Conservation (phyloP, 2,113 vertebrate genomes). For the Stictonetta naevosa region DNA sequence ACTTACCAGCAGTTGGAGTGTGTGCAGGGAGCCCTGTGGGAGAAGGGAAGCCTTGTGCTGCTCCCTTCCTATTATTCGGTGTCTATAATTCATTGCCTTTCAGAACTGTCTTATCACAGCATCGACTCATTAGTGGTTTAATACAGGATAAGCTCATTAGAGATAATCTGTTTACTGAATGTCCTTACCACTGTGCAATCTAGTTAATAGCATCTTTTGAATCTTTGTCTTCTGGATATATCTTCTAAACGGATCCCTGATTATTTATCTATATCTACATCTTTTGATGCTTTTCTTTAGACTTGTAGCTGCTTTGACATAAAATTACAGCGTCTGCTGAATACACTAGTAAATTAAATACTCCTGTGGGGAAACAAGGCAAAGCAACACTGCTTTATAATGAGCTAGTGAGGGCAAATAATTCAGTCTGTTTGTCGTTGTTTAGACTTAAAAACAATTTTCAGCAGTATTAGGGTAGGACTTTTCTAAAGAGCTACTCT, state of each 20-base stretch:
- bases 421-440: not conserved
- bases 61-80: not conserved
- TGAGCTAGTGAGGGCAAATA: not conserved
- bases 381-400: not conserved
- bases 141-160: conserved; percentile 71
- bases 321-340: conserved; percentile 26
- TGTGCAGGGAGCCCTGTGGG: not conserved
- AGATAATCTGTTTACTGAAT: conserved; percentile 54
- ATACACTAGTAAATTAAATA: not conserved
- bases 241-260: conserved; percentile 42
- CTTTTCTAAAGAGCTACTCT: not conserved
- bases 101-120: conserved; percentile 65
- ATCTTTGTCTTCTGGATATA: conserved; percentile 41
- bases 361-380: not conserved
- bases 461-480: not conserved
- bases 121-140: conserved; percentile 68
- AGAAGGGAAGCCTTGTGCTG: not conserved
- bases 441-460: not conserved
- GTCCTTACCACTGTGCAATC: conserved; percentile 45
- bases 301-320: conserved; percentile 29
- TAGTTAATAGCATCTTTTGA: conserved; percentile 58
- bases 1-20: not conserved
- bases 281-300: not conserved
- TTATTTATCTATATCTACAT: conserved; percentile 24
- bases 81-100: conserved; percentile 67